Base-by-base conservation (phyloP, 2,888 invertebrate species). In the Steinernema hermaphroditum region DNA sequence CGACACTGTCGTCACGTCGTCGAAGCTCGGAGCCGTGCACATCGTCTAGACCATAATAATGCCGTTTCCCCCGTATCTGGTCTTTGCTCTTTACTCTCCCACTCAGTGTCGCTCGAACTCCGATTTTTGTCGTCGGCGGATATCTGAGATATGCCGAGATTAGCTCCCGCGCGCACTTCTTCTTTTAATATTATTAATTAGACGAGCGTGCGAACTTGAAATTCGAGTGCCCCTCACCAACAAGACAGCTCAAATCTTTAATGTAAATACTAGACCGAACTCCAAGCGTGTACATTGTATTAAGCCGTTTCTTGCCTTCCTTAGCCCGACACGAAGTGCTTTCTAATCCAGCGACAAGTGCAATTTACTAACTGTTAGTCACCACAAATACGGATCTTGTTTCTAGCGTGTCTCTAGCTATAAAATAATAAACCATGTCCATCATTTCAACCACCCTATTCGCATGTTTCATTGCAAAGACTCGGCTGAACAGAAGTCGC, bases 61-160 rank as follows among this genome's bases (percentile, higher is more conserved):
- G 16, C 32, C 16, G 32, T 16, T 14, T 8, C 22, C 14, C 27
- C 27, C 12, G 27, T 27, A 8, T 54, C 24, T 62, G 32, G 62
- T 14, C 27, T 62, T 29, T 29, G 32, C 32, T 8, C 62, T 62
- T 2, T 16, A 27, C 19, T 4, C 54, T 2, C 27, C 54, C 27
- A 27, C 22, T 12, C 27, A 22, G 4, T 22, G 22, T 4, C 54
- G 54, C 6, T 54, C 24, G 24, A 54, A 27, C 27, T 14, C 4
- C 19, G 46, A 46, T 46, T 46, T 37, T n/a, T 24, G 34, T 62
- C 32, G 62, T 62, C 29, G 62, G 62, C 62, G 62, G 62, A 62
- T 27, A 62, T 62, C 34, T 32, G 62, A 62, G 62, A 29, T 2
- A 29, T 6, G 29, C 32, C 16, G 8, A 50, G 24, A 62, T 62